Evolutionary conservation across 1,140 invertebrate species (phyloP), one percentile per base, ranked within the genome.

Genomic region (Whitmania pigra): DNA sequence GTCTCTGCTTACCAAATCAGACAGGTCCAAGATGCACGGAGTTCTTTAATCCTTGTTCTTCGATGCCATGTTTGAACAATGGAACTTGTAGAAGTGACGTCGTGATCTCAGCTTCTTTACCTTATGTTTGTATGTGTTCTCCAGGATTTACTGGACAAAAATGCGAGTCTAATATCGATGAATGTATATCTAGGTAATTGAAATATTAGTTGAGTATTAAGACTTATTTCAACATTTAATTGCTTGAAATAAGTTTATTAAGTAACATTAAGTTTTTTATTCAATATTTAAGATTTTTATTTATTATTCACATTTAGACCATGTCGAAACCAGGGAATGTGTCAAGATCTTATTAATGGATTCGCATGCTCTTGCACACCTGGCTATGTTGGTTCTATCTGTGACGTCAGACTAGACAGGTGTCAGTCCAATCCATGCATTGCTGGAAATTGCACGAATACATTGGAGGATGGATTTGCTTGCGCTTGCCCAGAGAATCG

Each of bases 381-480:
- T 27, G 71, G 71, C 2, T 54, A 49, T 22, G 27, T 53, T 22
- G 71, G 71, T 5, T 31, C 53, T 18, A 27, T 27, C 11, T 71
- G 71, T 49, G 53, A 53, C 77, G 91, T 94, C 0, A 90, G 79
- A 77, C 31, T 69, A 22, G 54, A 49, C 49, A 15, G 40, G 20
- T 71, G 71, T 63, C 71, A 40, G 20, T 25, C n/a, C 9, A 25
- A 25, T 25, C 49, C 69, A 5, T 70, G 69, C 53, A 36, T 53
- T 25, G 53, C 43, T 53, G 69, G 69, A 22, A 70, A 36, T 40
- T 70, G 69, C n/a, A 22, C 22, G 17, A 27, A 49, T 54, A 70
- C 31, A 36, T n/a, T 73, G n/a, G 53, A 73, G 15, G 69, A 36
- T 25, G 57, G 57, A 25, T 63, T 63, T 20, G 18, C 20, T 22